Base-by-base conservation (phyloP, 23 tunicate species). In the Ciona savignyi region DNA sequence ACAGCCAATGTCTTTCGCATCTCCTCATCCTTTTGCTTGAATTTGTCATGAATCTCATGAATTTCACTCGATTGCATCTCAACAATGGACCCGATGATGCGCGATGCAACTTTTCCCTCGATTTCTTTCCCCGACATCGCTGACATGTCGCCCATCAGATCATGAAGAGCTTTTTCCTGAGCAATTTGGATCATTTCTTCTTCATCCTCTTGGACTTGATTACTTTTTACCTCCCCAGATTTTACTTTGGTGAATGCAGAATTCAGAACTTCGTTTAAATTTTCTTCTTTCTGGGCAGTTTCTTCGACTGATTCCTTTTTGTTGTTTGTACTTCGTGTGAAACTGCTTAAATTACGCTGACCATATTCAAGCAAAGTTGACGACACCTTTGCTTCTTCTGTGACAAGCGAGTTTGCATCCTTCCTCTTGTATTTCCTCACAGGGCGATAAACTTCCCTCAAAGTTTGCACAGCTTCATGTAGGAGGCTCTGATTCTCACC, bases 51-150 rank as follows among this genome's bases (percentile, higher is more conserved):
- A 4, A 91, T 80, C 60, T 91, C 74, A 51, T 91, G 86, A 23
- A 91, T 84, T 72, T 91, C 97, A 3, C 71, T 51, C 1, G 90
- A 83, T 70, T 91, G 97, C 97, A 91, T 91, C 64, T 91, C 97
- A 32, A 91, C 89, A 24, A 91, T 84, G 1, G 97, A 91, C 2
- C 97, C 97, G 28, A 91, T 77, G 6, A 87, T 80, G 72, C 77
- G 66, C 11, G 97, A 62, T 4, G 97, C 89, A 9, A 91, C 25
- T 76, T 91, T 91, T 0, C 97, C 97, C 75, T 91, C 97, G 21
- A 80, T 77, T 70, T 84, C 97, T 62, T 84, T 70, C 3, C 97
- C 97, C 68, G 83, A 80, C 71, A 91, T 91, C 51, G 81, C 97
- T 2, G 80, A 73, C 97, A 91, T 91, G 63, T 77, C 86, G 71